Base-by-base conservation (phyloP, 2,113 vertebrate genomes). In the Ophiodon elongatus region DNA sequence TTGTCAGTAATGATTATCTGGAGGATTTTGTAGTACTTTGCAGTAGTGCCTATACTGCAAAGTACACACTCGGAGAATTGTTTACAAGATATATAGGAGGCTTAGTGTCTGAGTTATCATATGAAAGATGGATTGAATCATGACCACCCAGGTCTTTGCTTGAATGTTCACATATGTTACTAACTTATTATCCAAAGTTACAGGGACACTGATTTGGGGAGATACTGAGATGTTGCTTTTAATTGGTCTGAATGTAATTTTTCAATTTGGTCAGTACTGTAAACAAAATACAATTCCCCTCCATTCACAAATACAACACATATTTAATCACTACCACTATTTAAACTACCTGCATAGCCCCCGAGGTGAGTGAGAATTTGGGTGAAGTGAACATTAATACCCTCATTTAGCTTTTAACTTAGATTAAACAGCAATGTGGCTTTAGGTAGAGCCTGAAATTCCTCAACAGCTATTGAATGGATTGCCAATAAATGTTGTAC, bases 1-100 rank as follows among this genome's bases (percentile, higher is more conserved):
- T 29, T 47, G 52, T 41, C 50, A 77, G 43, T 82, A 93, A 92
- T 92, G 73, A 91, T 92, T 92, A 54, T 76, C 65, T 33, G 64
- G 21, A 17, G 19, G 31, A 35, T 80, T 83, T 80, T 77, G 69
- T 33, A 33, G 69, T 33, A 33, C 31, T 79, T 75, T 68, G 35
- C 13, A 43, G 6, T 35, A 6, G 14, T 19, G 19, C 4, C 41
- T 47, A 13, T 57, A 23, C 25, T 29, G 39, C n/a, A 52, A 31
- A 63, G 19, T 13, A 62, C 23, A 2, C 17, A 29, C 14, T 71
- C 8, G 41, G 62, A 70, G 4, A 86, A 79, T 76, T 4, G n/a
- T 63, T 86, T 52, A 80, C 72, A 80, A 31, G 41, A 52, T 19
- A 6, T 80, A 33, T 57, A 43, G 25, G n/a, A 68, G 14, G 52